Conservation (phyloP, 2,113 vertebrate species). For the Athene noctua region DNA sequence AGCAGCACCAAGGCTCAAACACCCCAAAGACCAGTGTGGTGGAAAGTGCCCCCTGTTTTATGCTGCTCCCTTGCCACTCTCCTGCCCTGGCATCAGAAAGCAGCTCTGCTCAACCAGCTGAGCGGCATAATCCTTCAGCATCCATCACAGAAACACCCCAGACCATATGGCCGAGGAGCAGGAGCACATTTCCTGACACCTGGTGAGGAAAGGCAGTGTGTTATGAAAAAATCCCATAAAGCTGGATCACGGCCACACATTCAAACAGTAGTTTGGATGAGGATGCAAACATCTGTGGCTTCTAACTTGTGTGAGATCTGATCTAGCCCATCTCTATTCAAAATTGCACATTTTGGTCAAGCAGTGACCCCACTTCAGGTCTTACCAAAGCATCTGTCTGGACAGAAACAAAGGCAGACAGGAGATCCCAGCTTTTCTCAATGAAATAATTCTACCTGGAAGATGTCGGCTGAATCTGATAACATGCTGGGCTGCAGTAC, state of each 20-base stretch:
- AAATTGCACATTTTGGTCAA: background rate
- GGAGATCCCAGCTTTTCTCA: background rate
- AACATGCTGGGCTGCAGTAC: rapidly evolving
- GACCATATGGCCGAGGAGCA: background rate
- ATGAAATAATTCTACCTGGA: background rate
- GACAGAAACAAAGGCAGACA: background rate
- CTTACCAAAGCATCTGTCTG: background rate
- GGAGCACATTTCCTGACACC: background rate
- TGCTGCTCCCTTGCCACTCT: background rate
- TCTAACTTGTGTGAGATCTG: background rate
- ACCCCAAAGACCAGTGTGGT: background rate
- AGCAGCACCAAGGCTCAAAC: background rate
- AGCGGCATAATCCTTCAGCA: rapidly evolving
- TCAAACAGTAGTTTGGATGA: background rate
- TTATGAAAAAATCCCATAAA: background rate
- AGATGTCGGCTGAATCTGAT: rapidly evolving
- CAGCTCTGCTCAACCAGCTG: background rate
- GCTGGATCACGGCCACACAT: background rate
- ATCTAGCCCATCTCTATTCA: background rate
- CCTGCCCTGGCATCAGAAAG: background rate
- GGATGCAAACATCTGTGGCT: background rate
- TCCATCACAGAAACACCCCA: background rate
- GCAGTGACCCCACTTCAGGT: background rate
- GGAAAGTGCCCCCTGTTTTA: background rate
- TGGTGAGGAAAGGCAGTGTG: background rate